These are phyloP conservation scores for Cylindroiulus punctatus DNA, from an alignment of 2,888 invertebrate species.

Conservation along the genomic window DNA sequence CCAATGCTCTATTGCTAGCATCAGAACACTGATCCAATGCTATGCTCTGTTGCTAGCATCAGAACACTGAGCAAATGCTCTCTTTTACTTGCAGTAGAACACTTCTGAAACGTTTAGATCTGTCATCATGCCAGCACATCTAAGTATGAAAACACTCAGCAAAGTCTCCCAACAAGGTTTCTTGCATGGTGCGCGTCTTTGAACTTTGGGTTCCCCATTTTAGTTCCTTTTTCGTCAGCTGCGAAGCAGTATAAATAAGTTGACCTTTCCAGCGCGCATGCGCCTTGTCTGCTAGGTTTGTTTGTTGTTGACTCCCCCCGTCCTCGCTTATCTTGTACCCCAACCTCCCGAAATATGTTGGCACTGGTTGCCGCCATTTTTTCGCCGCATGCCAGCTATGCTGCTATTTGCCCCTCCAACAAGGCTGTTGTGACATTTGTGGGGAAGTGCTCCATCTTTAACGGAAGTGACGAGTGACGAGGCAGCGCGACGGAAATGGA, in stretches of 20 bases:
- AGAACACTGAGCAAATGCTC: too few relatives aligned
- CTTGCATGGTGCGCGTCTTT: not conserved
- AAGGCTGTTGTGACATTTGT: conserved; percentile 12
- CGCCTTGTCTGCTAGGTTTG: not conserved
- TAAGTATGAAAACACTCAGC: too few relatives aligned
- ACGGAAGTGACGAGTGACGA: conserved; percentile 27
- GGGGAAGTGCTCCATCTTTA: not conserved
- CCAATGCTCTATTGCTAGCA: too few relatives aligned
- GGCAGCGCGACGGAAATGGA: not conserved
- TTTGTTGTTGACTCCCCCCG: not conserved
- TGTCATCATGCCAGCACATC: too few relatives aligned
- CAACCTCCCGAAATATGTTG: not conserved
- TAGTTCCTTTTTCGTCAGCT: not conserved
- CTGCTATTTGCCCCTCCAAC: not conserved
- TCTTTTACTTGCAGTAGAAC: too few relatives aligned
- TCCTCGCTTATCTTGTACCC: not conserved
- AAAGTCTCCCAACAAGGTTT: too few relatives aligned
- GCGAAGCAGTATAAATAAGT: not conserved
- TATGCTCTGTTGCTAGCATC: too few relatives aligned
- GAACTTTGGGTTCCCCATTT: not conserved
- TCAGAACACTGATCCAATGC: too few relatives aligned
- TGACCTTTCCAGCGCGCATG: conserved; percentile 16
- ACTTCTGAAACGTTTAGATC: too few relatives aligned
- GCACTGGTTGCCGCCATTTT: conserved; percentile 11
- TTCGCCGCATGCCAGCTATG: not conserved